Percentiles rank a stretch among this genome's conserved stretches.
These are phyloP conservation scores for Acestrorhynchus altus DNA, from an alignment of 2,797 vertebrate species.

Conservation along the genomic window DNA sequence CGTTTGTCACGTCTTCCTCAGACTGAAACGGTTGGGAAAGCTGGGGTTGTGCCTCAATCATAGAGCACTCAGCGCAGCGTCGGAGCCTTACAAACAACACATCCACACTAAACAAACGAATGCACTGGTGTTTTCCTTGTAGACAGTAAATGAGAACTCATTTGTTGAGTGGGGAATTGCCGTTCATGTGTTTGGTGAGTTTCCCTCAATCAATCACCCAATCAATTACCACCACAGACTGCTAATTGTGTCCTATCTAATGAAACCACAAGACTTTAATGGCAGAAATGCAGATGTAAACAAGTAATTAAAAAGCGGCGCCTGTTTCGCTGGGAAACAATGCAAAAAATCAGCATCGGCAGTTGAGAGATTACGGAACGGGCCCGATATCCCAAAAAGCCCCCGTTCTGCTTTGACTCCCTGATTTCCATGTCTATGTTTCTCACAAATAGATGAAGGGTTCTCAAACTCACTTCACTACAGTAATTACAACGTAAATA, in stretches of 20 bases:
- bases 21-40: not conserved
- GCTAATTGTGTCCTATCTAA: conserved; percentile 16
- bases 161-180: not conserved
- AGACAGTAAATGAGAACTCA: not conserved
- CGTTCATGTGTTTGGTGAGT: not conserved
- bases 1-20: not conserved
- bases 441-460: not conserved
- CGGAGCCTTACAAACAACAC: not conserved
- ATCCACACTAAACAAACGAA: not conserved
- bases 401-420: not conserved
- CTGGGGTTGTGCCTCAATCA: not conserved
- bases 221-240: conserved; percentile 1
- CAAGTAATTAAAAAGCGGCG: conserved; percentile 18
- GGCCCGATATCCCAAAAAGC: not conserved
- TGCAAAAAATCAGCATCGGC: not conserved
- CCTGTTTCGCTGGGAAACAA: not conserved
- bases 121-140: not conserved
- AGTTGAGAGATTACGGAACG: not conserved
- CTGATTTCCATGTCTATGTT: not conserved
- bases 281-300: not conserved
- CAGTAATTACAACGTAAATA: conserved; percentile 9
- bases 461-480: not conserved
- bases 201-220: conserved; percentile 16
- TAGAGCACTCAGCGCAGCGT: not conserved
- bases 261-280: conserved; percentile 9